Percentiles rank a stretch among this genome's conserved stretches.
Conservation (phyloP, 37 sponge, comb jelly and placozoan species). For the Petrosia ficiformis region DNA sequence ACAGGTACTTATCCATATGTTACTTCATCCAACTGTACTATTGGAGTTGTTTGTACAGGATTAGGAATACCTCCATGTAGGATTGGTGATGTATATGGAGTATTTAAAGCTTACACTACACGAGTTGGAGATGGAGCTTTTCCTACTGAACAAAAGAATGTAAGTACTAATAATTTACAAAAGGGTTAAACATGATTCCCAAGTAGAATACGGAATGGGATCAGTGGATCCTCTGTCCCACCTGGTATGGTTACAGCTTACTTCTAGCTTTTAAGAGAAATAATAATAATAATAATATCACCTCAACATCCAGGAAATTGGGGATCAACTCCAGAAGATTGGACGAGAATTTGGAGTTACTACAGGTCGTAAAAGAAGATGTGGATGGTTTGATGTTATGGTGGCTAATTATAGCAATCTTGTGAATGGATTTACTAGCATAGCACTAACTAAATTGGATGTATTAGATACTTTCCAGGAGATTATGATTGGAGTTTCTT, state of each 20-base stretch:
- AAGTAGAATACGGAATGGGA: background rate
- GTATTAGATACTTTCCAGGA: constrained; percentile 94
- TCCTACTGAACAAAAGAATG: constrained; percentile 88
- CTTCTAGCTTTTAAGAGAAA: background rate
- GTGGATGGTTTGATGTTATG: constrained; percentile 97
- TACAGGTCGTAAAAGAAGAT: constrained; percentile 91
- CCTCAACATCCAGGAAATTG: constrained; percentile 57
- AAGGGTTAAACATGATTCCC: background rate
- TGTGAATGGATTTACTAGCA: constrained; percentile 89
- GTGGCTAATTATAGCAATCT: constrained; percentile 82
- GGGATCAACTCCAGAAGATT: constrained; percentile 69
- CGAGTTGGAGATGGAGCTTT: constrained; percentile 92
- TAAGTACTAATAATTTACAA: constrained; percentile 33
- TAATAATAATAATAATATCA: background rate
- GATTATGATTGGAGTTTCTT: constrained; percentile 86
- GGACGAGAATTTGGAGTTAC: constrained; percentile 96
- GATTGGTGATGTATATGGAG: constrained; percentile 72
- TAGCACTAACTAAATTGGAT: constrained; percentile 92
- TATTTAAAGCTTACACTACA: constrained; percentile 96
- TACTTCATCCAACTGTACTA: constrained; percentile 93
- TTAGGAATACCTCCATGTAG: constrained; percentile 89
- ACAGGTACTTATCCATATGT: constrained; percentile 97
- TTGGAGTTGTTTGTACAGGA: constrained; percentile 91
- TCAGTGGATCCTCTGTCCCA: background rate
- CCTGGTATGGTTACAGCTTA: background rate